A percentile compares a stretch with the other conserved stretches of the same genome.
Evolutionary conservation across 2,797 vertebrate species (phyloP).

Genomic region (Vespertilio murinus): DNA sequence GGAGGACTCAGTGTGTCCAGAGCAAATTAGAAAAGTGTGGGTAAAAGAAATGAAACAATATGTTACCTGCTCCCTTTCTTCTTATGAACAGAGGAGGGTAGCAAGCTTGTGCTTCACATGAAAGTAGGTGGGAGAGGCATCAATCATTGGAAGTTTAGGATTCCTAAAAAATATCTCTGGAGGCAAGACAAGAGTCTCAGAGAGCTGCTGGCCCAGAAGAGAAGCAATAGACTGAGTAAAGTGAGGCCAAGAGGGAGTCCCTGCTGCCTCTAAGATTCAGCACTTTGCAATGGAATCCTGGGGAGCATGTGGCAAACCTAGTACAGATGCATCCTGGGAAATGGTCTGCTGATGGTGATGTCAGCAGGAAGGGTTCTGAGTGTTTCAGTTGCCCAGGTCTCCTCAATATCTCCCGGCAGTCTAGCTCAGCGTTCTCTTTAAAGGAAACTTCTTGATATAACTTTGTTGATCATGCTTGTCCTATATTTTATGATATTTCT

Average conservation of each 20-base stretch:
- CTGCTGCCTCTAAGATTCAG: background rate
- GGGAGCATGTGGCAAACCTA: background rate
- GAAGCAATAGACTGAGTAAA: background rate
- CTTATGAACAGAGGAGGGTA: background rate
- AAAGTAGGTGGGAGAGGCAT: background rate
- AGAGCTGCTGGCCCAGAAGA: background rate
- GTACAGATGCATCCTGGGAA: background rate
- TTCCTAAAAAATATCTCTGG: background rate
- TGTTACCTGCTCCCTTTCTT: background rate
- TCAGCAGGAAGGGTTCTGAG: rapidly evolving
- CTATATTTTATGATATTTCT: constrained; percentile 30
- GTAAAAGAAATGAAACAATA: background rate
- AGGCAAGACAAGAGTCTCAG: background rate
- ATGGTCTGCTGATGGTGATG: rapidly evolving
- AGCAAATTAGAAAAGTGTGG: background rate
- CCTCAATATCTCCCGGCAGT: background rate
- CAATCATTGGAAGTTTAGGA: background rate
- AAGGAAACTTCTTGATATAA: background rate
- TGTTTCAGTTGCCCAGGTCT: background rate
- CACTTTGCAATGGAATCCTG: background rate
- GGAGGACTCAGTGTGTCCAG: background rate
- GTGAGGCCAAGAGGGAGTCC: background rate
- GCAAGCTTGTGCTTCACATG: background rate
- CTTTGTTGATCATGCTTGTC: background rate
- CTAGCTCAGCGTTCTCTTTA: background rate